A percentile compares a stretch with the other conserved stretches of the same genome.
phyloP scores from a whole-genome alignment of 2,113 vertebrate species.

The Arvicanthis niloticus region DNA sequence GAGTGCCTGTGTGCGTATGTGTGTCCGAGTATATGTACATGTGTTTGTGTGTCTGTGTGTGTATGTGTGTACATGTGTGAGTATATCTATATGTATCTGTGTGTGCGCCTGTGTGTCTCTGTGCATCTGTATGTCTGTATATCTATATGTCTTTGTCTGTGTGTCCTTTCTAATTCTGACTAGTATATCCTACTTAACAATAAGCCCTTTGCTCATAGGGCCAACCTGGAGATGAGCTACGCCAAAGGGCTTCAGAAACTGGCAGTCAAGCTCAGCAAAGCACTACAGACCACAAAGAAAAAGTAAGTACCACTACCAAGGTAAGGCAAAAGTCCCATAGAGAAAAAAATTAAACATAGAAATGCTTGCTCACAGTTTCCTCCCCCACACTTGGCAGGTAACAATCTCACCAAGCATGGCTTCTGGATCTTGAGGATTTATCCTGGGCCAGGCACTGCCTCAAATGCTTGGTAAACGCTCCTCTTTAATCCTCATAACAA shows the following conservation, averaged over 20 bases:
- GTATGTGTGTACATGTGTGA: no score
- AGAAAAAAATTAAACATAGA: neutral
- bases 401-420: neutral
- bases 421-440: neutral
- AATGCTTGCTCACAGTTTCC: neutral
- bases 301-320: slow-evolving; percentile 87
- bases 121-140: neutral
- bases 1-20: no score
- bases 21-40: no score
- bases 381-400: neutral
- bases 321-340: slow-evolving; percentile 18
- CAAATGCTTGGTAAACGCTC: neutral
- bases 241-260: slow-evolving; percentile 92
- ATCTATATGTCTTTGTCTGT: no score
- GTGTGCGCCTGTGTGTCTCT: neutral
- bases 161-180: neutral
- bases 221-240: slow-evolving; percentile 90
- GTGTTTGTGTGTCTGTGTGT: neutral
- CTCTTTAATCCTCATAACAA: neutral
- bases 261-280: slow-evolving; percentile 89
- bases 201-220: slow-evolving; percentile 80
- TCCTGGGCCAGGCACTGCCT: neutral
- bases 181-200: neutral
- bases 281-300: slow-evolving; percentile 87
- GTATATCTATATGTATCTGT: neutral